Evolutionary conservation across 2,888 invertebrate genomes (phyloP), one percentile per base, ranked within the genome.

Genomic region (Cheilosia pagana): DNA sequence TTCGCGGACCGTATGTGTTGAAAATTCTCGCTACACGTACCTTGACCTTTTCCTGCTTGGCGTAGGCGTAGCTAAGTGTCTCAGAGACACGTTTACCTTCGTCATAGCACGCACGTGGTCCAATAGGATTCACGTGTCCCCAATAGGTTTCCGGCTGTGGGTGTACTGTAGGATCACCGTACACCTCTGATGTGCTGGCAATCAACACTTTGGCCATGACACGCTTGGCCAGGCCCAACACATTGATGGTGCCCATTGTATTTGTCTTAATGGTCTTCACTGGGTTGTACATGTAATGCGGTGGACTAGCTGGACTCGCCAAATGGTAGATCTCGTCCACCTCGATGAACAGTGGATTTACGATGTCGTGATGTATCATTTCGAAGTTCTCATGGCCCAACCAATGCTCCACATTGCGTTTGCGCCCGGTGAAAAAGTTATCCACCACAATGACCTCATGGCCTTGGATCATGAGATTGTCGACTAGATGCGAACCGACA

Each of bases 191-290:
- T 1, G 99, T 99, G 89, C 99, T 99, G 10, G 99, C 99, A 90
- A 99, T 97, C 82, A 99, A 93, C 68, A 99, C 95, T 90, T 95
- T 96, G 7, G 98, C 99, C 88, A 97, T 96, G 45, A 98, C 97
- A 87, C 99, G 94, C 90, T 98, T 96, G 0, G 98, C 98, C 87
- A 99, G 93, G 63, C 97, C 98, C 89, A 98, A 93, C 93, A 98
- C 96, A 92, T 98, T 98, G 81, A 98, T 98, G 31, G 98, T 98
- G 67, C 92, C 99, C 90, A 99, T 94, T 1, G 99, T 98, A 92
- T 99, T 99, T 0, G 99, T 99, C 92, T 99, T 99, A 87, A 99
- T 97, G 16, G 99, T 99, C 93, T 99, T 99, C 3, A 99, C 99
- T 35, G 99, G 99, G 93, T 99, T 99, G 90, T 97, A 96, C 99